A percentile compares a stretch with the other conserved stretches of the same genome.
Evolutionary conservation across 2,888 invertebrate genomes (phyloP).

Genomic region (Tetheella fluctuosa): DNA sequence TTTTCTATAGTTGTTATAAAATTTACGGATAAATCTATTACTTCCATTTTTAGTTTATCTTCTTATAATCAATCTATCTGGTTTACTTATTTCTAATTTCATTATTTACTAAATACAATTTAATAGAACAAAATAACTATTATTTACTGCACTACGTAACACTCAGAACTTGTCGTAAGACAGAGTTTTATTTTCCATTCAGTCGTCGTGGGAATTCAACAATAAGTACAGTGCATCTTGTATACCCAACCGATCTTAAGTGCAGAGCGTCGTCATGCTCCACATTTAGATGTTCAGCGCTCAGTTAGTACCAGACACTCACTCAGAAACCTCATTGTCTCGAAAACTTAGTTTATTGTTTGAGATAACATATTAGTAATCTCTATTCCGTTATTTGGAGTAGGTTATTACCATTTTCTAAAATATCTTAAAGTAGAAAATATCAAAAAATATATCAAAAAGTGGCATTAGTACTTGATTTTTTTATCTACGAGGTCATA

Average conservation of each 20-base stretch:
- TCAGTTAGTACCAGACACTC: conserved; percentile 1
- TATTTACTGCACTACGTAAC: neutral
- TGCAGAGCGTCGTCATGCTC: conserved; percentile 58
- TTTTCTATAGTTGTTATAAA: no score
- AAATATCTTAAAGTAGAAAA: neutral
- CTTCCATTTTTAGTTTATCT: no score
- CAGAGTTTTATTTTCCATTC: conserved; percentile 27
- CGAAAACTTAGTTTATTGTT: conserved; percentile 1
- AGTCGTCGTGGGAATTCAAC: conserved; percentile 37
- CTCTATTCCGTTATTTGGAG: neutral
- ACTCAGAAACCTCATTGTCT: conserved; percentile 7
- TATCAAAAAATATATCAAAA: no score
- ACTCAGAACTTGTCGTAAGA: neutral
- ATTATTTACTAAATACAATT: neutral
- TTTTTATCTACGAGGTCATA: neutral
- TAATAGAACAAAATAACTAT: neutral
- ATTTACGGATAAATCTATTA: no score
- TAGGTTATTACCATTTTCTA: neutral
- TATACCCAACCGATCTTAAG: conserved; percentile 55
- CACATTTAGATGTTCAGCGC: conserved; percentile 46
- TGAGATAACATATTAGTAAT: neutral
- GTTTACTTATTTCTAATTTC: no score
- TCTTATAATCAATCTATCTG: no score
- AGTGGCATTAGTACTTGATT: no score
- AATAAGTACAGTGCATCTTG: conserved; percentile 50